Conservation (phyloP, 2,888 invertebrate species). For the Aphodius granarius region DNA sequence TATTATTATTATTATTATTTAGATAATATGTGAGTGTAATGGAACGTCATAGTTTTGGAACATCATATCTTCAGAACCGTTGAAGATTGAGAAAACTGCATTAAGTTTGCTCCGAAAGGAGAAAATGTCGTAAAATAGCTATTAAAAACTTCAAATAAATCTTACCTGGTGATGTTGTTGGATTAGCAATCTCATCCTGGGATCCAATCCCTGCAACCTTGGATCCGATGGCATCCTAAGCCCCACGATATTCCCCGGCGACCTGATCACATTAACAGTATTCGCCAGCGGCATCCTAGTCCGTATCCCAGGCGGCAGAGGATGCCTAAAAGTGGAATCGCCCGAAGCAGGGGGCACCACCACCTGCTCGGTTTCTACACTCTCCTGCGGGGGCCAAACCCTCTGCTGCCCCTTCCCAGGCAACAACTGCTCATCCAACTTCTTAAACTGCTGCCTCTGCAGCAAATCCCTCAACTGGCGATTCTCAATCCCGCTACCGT, state of each 20-base stretch:
- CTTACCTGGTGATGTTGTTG: conserved; percentile 50
- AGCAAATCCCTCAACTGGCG: conserved; percentile 79
- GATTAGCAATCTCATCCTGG: conserved; percentile 58
- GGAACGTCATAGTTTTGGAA: no score
- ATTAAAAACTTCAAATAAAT: no score
- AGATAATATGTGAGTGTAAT: no score
- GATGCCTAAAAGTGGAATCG: conserved; percentile 70
- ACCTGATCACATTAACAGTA: conserved; percentile 42
- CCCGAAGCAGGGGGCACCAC: conserved; percentile 46
- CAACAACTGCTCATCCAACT: conserved; percentile 55
- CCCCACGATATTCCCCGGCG: conserved; percentile 41
- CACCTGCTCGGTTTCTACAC: conserved; percentile 42
- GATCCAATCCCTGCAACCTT: conserved; percentile 57
- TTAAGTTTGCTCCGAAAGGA: no score
- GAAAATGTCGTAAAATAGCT: no score
- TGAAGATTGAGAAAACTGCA: no score
- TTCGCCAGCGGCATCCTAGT: conserved; percentile 54
- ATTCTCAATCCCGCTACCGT: conserved; percentile 60
- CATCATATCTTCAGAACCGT: no score
- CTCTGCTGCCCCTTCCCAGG: conserved; percentile 53
- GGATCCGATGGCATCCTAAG: conserved; percentile 51
- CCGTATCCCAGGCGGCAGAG: conserved; percentile 61
- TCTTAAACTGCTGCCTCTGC: conserved; percentile 69
- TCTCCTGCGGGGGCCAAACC: conserved; percentile 58
- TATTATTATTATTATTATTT: no score